Evolutionary conservation across 2,113 vertebrate genomes (phyloP).

Genomic region (Taxidea taxus): DNA sequence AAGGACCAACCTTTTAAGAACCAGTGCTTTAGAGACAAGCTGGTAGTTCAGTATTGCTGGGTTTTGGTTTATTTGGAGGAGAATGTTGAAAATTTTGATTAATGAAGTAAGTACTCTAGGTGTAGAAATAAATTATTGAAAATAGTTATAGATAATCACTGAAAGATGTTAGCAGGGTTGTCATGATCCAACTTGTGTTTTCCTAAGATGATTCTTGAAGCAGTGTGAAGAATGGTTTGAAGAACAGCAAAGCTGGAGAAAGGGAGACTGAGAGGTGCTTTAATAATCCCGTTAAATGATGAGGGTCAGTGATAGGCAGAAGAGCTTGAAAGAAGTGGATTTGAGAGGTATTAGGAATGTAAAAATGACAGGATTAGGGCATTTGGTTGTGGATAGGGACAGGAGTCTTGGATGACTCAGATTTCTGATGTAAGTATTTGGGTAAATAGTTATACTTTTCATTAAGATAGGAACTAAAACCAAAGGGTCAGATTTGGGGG

Average conservation of each 20-base stretch:
- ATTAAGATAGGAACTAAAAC: neutral
- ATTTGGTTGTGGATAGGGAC: neutral
- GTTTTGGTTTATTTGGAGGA: neutral
- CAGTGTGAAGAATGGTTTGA: neutral
- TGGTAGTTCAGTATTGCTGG: neutral
- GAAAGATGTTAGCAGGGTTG: neutral
- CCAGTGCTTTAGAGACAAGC: neutral
- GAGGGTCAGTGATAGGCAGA: neutral
- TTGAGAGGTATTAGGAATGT: neutral
- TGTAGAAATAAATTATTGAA: neutral
- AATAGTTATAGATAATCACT: neutral
- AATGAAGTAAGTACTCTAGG: neutral
- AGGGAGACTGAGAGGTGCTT: neutral
- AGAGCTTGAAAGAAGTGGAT: neutral
- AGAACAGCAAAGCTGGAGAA: neutral
- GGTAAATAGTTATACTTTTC: neutral
- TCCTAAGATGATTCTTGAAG: neutral
- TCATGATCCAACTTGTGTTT: neutral
- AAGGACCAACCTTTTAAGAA: neutral
- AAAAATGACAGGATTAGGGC: neutral
- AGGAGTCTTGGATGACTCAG: neutral
- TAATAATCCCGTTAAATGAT: neutral
- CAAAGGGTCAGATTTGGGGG: neutral
- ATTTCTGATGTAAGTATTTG: neutral
- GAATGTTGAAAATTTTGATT: neutral